Conservation (phyloP, 1,140 invertebrate genomes). For the Drosophila teissieri region DNA sequence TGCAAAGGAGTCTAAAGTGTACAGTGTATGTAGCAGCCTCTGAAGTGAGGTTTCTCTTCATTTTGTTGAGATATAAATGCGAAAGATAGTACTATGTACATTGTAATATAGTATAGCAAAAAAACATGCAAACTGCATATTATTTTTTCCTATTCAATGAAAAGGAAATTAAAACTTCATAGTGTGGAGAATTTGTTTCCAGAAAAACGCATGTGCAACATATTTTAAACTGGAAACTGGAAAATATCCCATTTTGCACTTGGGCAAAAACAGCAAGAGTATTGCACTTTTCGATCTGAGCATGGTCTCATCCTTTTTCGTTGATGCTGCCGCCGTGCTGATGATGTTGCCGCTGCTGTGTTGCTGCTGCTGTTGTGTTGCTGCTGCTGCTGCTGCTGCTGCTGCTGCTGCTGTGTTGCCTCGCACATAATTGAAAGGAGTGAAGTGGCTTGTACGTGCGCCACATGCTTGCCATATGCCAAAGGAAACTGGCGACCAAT, state of each 20-base stretch:
- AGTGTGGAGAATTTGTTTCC: not conserved
- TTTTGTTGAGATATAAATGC: too few relatives aligned
- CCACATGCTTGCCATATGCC: slow-evolving; percentile 79
- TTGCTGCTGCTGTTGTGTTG: slow-evolving; percentile 7
- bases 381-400: slow-evolving; percentile 15
- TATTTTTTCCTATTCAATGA: too few relatives aligned
- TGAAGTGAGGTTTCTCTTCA: too few relatives aligned
- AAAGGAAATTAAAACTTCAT: too few relatives aligned
- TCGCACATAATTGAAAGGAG: slow-evolving; percentile 80
- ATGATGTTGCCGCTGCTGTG: slow-evolving; percentile 4
- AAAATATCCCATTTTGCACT: not conserved
- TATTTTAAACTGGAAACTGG: not conserved
- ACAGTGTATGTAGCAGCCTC: not conserved
- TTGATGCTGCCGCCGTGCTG: slow-evolving; percentile 10
- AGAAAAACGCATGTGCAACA: not conserved
- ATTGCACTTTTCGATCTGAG: slow-evolving; percentile 10
- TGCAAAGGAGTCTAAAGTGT: slow-evolving; percentile 20
- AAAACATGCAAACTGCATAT: too few relatives aligned
- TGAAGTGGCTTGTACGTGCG: slow-evolving; percentile 79
- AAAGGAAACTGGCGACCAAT: slow-evolving; percentile 59
- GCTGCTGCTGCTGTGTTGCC: slow-evolving; percentile 36
- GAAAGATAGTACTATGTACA: too few relatives aligned
- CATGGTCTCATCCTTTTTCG: not conserved
- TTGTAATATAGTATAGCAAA: too few relatives aligned
- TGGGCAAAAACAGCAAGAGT: not conserved